Base-by-base conservation (phyloP, 2,797 vertebrate genomes). In the Crocidura indochinensis region DNA sequence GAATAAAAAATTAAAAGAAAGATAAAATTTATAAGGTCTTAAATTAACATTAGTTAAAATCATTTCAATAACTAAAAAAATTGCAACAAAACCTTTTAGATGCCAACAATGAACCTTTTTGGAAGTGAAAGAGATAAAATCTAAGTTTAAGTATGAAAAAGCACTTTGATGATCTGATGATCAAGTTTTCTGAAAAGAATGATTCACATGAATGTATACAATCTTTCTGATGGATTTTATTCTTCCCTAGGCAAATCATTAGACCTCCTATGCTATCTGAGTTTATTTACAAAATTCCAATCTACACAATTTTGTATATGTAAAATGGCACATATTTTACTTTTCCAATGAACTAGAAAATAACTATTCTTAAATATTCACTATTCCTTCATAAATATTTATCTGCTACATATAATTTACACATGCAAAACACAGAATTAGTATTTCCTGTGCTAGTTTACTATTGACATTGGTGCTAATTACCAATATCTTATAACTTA, bases 141-240 rank as follows among this genome's bases (percentile, higher is more conserved):
- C 77, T 38, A n/a, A 93, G 31, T 49, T 2, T 56, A 93, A 72
- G 14, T 77, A 85, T 31, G 29, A 1, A 49, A 26, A 64, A 5
- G 27, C 6, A 69, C 10, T 87, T 94, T 87, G 62, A 91, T 12
- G 69, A 49, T 47, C 51, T 10, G 29, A 27, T 88, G n/a, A 82
- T 84, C 24, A 91, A 49, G 10, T 71, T 87, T 78, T n/a, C 38
- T 87, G 10, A 82, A 84, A 15, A 38, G 47, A 85, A 51, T 72
- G 9, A 92, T 60, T 82, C 1, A 8, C 15, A 47, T 68, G 17
- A 82, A 74, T 8, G 64, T 19, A 76, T 72, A 19, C 46, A 29
- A 73, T 82, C 84, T 81, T 68, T 27, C 2, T 68, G 12, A 44
- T 87, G 29, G 60, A 53, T 51, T 83, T 51, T 20, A 53, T 73